Evolutionary conservation across 2,888 invertebrate genomes (phyloP), one percentile per base, ranked within the genome.

Genomic region (Eilema sororculum): DNA sequence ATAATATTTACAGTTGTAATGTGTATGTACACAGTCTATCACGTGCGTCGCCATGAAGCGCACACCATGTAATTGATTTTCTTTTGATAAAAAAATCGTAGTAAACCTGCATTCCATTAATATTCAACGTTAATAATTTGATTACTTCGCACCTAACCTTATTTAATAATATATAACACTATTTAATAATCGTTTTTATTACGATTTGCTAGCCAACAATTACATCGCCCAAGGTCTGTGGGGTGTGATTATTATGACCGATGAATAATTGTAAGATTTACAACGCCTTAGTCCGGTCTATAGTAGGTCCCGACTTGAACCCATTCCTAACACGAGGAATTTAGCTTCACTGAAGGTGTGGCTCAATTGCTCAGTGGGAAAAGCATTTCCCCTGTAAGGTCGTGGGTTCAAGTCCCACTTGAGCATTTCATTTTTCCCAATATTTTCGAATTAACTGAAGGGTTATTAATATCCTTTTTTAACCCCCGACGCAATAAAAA

Each of bases 1-100:
- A 24, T 25, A 52, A 67, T 65, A 20, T n/a, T 64, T 59, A 20
- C 10, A 52, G 62, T 57, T 37, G 16, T 63, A 67, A 67, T 62
- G n/a, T 58, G 71, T 74, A 70, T 69, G 69, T 72, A 71, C 65
- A 69, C 60, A 74, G 64, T 72, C 71, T 73, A 83, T 79, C 83
- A 84, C 82, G 81, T 83, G 82, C 58, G 60, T 22, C 62, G 63
- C 72, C 78, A 79, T 77, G 79, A 72, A 76, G 71, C 78, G 64
- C 71, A 74, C 30, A 69, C 75, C 78, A 76, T 80, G 76, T 84
- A 84, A 84, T 84, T 79, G 80, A 84, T 84, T 84, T 83, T 79
- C 80, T 82, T 80, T 81, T 80, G 81, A 80, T 83, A 81, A 82
- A 81, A n/a, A 75, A 77, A 78, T 75, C 74, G 58, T 71, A 79